Evolutionary conservation across 2,888 invertebrate species (phyloP).

Genomic region (Nomada goodeniana): DNA sequence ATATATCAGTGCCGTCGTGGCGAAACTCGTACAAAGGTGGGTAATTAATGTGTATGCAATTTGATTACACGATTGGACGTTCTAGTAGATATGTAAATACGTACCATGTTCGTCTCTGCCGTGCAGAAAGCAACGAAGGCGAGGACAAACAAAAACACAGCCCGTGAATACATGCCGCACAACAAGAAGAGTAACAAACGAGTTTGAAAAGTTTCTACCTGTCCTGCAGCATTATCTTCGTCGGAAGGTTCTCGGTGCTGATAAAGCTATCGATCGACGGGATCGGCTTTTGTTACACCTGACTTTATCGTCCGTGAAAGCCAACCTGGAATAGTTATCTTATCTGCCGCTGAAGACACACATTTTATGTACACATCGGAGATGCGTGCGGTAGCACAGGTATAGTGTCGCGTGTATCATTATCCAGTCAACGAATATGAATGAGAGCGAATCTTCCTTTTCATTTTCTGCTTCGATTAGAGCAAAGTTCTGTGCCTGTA

Average conservation of each 20-base stretch:
- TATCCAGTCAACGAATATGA: constrained; percentile 2
- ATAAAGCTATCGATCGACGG: constrained; percentile 56
- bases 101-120: constrained; percentile 45
- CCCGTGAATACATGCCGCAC: constrained; percentile 50
- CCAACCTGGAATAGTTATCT: constrained; percentile 37
- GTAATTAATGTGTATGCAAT: constrained; percentile 1
- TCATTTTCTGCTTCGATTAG: background rate
- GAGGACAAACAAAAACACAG: constrained; percentile 37
- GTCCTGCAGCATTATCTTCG: constrained; percentile 37
- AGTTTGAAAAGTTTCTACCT: constrained; percentile 31
- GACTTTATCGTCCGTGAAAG: constrained; percentile 35
- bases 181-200: constrained; percentile 15
- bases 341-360: constrained; percentile 34
- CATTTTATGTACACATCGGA: constrained; percentile 10
- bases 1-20: no score
- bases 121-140: constrained; percentile 17
- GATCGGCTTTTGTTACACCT: constrained; percentile 23
- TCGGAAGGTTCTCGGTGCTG: constrained; percentile 14
- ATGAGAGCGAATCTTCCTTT: background rate
- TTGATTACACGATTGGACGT: background rate
- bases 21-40: background rate
- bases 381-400: constrained; percentile 5
- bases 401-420: background rate
- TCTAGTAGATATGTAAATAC: constrained; percentile 17
- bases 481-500: no score